A percentile compares a stretch with the other conserved stretches of the same genome.
Evolutionary conservation across 2,113 vertebrate genomes (phyloP).

Genomic region (Anarrhichthys ocellatus): DNA sequence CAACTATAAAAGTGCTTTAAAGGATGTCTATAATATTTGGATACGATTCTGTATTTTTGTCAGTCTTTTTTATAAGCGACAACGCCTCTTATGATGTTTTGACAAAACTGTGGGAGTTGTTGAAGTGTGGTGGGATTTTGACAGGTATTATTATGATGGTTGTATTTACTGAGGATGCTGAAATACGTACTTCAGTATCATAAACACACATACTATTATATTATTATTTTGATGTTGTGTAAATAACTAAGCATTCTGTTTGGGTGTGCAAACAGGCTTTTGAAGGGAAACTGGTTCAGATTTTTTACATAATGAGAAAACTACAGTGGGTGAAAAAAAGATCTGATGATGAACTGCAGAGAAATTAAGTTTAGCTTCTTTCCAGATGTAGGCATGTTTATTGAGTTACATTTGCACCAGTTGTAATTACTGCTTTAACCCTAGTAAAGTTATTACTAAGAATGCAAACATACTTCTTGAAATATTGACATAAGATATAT

Average conservation of each 20-base stretch:
- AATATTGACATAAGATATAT: not conserved
- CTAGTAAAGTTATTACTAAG: not conserved
- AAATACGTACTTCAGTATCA: slow-evolving; percentile 31
- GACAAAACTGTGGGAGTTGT: slow-evolving; percentile 8
- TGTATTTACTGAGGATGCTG: slow-evolving; percentile 17
- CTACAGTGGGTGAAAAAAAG: not conserved
- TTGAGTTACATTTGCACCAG: not conserved
- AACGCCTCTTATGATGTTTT: slow-evolving; percentile 22
- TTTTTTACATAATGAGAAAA: not conserved
- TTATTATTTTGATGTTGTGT: not conserved
- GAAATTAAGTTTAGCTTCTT: not conserved
- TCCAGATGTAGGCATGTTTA: not conserved
- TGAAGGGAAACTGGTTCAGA: not conserved
- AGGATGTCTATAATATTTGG: not conserved
- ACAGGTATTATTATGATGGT: not conserved
- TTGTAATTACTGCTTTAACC: slow-evolving; percentile 3
- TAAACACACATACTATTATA: slow-evolving; percentile 3
- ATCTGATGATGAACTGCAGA: not conserved
- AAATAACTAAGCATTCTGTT: slow-evolving; percentile 19
- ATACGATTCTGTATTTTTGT: slow-evolving; percentile 1
- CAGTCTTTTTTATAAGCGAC: not conserved
- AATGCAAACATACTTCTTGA: not conserved
- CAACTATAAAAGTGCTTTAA: not conserved
- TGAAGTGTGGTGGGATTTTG: slow-evolving; percentile 1
- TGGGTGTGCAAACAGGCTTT: not conserved